Evolutionary conservation across 2,113 vertebrate genomes (phyloP).

Genomic region (Oryctolagus cuniculus): DNA sequence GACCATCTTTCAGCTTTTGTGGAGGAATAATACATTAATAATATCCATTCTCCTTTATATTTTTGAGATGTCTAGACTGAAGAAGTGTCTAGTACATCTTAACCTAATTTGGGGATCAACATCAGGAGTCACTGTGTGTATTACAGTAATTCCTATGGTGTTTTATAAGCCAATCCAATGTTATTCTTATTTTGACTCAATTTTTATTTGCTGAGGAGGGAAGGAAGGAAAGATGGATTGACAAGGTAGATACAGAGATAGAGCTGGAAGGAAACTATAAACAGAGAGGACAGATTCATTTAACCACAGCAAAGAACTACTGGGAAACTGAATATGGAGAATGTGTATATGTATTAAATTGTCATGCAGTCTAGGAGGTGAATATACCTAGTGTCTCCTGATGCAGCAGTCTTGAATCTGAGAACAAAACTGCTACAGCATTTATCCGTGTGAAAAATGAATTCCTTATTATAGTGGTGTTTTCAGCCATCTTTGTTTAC

Average conservation of each 20-base stretch:
- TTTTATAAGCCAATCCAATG: conserved; percentile 16
- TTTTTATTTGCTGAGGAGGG: neutral
- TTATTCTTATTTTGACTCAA: neutral
- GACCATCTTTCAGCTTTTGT: neutral
- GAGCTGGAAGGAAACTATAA: neutral
- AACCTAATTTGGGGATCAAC: neutral
- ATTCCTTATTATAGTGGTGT: neutral
- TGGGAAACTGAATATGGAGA: neutral
- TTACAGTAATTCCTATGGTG: neutral
- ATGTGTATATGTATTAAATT: neutral
- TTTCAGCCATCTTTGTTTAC: neutral
- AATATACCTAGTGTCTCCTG: neutral
- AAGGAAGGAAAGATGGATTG: neutral
- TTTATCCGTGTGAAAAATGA: neutral
- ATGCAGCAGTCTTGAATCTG: neutral
- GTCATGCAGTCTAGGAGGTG: neutral
- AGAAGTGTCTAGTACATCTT: neutral
- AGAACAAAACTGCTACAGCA: neutral
- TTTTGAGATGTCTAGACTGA: neutral
- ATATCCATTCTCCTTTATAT: neutral
- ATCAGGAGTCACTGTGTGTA: neutral
- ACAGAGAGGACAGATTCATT: neutral
- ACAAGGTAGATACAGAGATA: neutral
- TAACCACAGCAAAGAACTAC: neutral
- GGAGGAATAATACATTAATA: neutral